Percentiles rank a stretch among this genome's conserved stretches.
Conservation (phyloP, 2,888 invertebrate species). For the Blastobasis adustella region DNA sequence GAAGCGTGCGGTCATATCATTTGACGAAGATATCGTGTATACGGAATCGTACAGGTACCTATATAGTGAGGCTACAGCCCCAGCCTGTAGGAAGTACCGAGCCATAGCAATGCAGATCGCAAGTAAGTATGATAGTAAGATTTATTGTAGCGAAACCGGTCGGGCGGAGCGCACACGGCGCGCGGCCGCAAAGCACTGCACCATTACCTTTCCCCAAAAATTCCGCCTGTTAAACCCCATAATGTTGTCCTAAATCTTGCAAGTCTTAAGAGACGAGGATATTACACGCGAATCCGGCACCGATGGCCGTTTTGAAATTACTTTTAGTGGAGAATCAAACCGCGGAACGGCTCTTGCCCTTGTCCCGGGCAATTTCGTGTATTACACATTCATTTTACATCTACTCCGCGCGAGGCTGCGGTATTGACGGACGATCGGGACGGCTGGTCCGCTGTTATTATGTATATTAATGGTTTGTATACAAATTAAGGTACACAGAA, state of each 20-base stretch:
- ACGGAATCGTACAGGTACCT: no score
- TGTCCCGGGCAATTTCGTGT: conserved; percentile 13
- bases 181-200: conserved; percentile 15
- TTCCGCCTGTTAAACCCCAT: conserved; percentile 20
- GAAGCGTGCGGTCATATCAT: no score
- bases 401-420: conserved; percentile 6
- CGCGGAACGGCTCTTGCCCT: conserved; percentile 15
- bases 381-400: conserved; percentile 9
- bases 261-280: conserved; percentile 16
- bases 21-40: no score
- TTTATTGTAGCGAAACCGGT: no score
- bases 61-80: no score
- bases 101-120: no score
- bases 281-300: conserved; percentile 22
- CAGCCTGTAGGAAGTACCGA: no score
- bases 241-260: conserved; percentile 13
- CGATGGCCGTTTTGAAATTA: conserved; percentile 21
- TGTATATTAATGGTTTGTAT: neutral
- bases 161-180: neutral
- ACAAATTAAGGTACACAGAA: no score
- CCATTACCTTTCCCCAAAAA: conserved; percentile 20
- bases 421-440: conserved; percentile 8
- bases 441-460: neutral
- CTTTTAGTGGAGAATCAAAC: conserved; percentile 21
- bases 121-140: no score